Percentiles rank a stretch among this genome's conserved stretches.
These are phyloP conservation scores for Meteorus cinctellus DNA, from an alignment of 2,888 invertebrate genomes.

Conservation along the genomic window DNA sequence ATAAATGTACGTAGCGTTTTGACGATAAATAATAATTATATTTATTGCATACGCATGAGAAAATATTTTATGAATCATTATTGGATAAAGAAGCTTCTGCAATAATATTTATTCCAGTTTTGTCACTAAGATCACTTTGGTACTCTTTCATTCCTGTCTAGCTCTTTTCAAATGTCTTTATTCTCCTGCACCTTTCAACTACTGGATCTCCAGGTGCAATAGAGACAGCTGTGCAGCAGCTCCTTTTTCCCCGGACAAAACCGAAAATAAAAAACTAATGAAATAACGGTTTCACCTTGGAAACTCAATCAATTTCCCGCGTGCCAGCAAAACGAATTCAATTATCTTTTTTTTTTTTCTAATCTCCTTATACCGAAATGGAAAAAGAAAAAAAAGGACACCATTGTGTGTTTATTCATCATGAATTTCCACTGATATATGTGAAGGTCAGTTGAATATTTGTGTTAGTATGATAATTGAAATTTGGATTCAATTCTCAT, in stretches of 20 bases:
- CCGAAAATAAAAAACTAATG: background rate
- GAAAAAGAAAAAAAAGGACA: background rate
- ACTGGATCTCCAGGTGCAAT: constrained; percentile 16
- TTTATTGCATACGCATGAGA: background rate
- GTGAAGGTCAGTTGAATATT: background rate
- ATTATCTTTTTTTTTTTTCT: background rate
- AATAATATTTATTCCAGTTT: background rate
- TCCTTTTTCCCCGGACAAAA: background rate
- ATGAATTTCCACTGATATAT: background rate
- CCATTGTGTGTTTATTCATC: background rate
- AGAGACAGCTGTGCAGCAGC: constrained; percentile 10
- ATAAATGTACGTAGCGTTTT: constrained; percentile 15
- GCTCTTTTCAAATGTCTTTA: background rate
- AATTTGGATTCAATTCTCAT: background rate
- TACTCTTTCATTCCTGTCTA: background rate
- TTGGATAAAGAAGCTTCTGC: background rate
- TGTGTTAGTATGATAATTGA: background rate
- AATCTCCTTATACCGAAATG: background rate
- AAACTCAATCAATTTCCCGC: background rate
- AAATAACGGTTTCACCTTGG: background rate
- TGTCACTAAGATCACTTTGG: background rate
- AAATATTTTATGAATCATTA: background rate
- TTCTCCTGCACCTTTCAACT: background rate
- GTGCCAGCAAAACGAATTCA: background rate
- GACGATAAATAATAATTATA: background rate